Conservation (phyloP, 2,113 vertebrate species). For the Arenaria interpres region DNA sequence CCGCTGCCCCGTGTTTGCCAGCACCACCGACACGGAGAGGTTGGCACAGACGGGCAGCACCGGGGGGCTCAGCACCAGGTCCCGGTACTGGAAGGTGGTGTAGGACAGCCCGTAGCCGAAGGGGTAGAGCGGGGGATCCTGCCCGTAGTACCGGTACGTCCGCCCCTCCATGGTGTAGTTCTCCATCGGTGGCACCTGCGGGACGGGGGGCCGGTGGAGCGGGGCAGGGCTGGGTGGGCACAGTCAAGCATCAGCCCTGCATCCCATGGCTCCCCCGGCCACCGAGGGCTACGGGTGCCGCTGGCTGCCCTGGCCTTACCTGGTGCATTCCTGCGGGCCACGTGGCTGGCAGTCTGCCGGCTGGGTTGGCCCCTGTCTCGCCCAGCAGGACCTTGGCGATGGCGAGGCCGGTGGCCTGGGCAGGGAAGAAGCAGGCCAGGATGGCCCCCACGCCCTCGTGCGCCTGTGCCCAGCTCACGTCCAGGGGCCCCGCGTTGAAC, state of each 20-base stretch:
- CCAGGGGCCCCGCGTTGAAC: constrained; percentile 70
- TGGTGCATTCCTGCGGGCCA: constrained; percentile 68
- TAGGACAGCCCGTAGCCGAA: constrained; percentile 72
- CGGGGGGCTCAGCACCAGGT: constrained; percentile 27
- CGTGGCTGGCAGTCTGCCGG: constrained; percentile 52
- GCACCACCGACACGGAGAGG: constrained; percentile 55
- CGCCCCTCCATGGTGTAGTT: constrained; percentile 74
- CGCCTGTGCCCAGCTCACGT: constrained; percentile 59
- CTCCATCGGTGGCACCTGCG: constrained; percentile 55
- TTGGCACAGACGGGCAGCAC: constrained; percentile 43
- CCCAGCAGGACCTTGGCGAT: constrained; percentile 58
- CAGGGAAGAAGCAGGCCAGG: constrained; percentile 69
- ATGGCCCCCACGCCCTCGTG: constrained; percentile 43
- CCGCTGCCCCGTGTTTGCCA: constrained; percentile 43
- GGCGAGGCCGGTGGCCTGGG: constrained; percentile 59
- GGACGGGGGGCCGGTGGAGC: accelerated
- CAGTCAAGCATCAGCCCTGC: neutral
- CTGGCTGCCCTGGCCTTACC: neutral
- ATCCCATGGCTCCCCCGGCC: accelerated
- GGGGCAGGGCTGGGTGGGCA: neutral
- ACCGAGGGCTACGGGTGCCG: accelerated
- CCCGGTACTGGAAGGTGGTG: constrained; percentile 58
- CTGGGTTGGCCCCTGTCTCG: neutral
- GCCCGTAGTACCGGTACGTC: constrained; percentile 70
- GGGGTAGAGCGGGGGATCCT: constrained; percentile 63